Evolutionary conservation across 2,797 vertebrate species (phyloP).

Genomic region (Acanthurus lineatus): DNA sequence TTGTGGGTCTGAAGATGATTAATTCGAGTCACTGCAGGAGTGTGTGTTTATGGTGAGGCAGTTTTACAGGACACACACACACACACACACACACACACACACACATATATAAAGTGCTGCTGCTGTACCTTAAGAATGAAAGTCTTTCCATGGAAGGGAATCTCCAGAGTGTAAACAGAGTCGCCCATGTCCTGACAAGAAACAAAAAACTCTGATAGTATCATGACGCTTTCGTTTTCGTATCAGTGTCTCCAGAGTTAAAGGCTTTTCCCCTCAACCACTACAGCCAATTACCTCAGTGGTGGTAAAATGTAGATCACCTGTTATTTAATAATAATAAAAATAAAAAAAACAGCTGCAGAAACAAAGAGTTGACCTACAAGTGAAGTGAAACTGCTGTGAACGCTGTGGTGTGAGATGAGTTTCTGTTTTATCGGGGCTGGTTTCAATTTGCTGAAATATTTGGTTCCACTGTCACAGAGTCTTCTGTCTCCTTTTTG

Average conservation of each 20-base stretch:
- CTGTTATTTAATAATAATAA: not conserved
- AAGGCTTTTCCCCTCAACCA: no score
- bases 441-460: not conserved
- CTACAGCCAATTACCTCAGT: no score
- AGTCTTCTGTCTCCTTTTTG: no score
- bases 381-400: not conserved
- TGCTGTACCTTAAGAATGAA: conserved; percentile 95
- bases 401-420: conserved; percentile 6
- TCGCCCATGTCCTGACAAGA: conserved; percentile 90
- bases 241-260: not conserved
- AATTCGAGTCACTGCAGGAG: not conserved
- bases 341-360: rapidly evolving
- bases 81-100: no score
- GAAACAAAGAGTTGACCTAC: not conserved
- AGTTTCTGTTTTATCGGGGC: not conserved
- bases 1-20: not conserved
- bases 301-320: not conserved
- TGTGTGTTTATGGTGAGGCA: no score
- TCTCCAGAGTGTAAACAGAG: conserved; percentile 93
- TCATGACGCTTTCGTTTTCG: not conserved
- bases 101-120: not conserved
- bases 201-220: conserved; percentile 1
- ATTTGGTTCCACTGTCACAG: not conserved
- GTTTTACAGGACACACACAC: no score
- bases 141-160: conserved; percentile 95